Percentiles rank a stretch among this genome's conserved stretches.
phyloP scores from a whole-genome alignment of 2,888 invertebrate species.

The Sphaerophoria rueppellii region DNA sequence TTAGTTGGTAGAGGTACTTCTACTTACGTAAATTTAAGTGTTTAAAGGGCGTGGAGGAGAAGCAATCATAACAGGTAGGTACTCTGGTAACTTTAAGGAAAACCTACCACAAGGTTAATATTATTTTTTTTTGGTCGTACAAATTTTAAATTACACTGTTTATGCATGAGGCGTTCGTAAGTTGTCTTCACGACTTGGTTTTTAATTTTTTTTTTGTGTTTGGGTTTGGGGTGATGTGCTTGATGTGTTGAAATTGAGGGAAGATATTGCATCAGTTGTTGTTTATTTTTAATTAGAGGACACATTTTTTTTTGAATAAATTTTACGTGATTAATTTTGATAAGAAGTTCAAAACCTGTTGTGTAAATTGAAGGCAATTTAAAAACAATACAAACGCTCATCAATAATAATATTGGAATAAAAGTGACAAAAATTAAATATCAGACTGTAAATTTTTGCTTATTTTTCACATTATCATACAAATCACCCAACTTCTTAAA shows the following conservation, averaged over 20 bases:
- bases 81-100: neutral
- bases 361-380: neutral
- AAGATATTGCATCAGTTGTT: slow-evolving; percentile 32
- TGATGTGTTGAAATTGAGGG: slow-evolving; percentile 16
- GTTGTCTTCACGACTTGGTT: neutral
- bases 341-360: slow-evolving; percentile 20
- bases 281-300: slow-evolving; percentile 29
- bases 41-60: slow-evolving; percentile 7
- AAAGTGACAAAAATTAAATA: too few relatives aligned
- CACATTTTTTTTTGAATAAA: slow-evolving; percentile 8
- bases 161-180: slow-evolving; percentile 8
- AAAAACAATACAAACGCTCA: too few relatives aligned
- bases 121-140: neutral
- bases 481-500: too few relatives aligned
- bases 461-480: too few relatives aligned
- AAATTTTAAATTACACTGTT: slow-evolving; percentile 23
- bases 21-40: slow-evolving; percentile 3
- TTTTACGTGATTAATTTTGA: slow-evolving; percentile 15
- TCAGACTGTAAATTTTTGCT: too few relatives aligned
- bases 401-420: too few relatives aligned
- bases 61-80: slow-evolving; percentile 7
- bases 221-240: slow-evolving; percentile 2
- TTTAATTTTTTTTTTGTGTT: neutral
- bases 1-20: neutral
- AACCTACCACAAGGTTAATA: slow-evolving; percentile 19